A percentile compares a stretch with the other conserved stretches of the same genome.
These are phyloP conservation scores for Syrista parreyssii DNA, from an alignment of 2,888 invertebrate genomes.

Conservation along the genomic window DNA sequence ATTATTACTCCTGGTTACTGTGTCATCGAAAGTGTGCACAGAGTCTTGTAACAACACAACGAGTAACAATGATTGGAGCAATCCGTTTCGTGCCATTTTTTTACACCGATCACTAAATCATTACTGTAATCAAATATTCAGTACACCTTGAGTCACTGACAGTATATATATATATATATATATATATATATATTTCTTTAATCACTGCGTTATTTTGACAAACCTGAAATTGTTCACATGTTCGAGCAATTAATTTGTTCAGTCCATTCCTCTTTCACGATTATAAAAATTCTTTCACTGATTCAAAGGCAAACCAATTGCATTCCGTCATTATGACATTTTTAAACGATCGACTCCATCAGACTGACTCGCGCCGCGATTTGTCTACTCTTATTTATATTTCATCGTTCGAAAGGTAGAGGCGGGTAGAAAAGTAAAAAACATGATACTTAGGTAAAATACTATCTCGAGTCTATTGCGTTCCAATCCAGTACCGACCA, in stretches of 20 bases:
- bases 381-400: conserved; percentile 59
- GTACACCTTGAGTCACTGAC: not conserved
- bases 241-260: not conserved
- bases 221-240: not conserved
- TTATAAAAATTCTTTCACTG: not conserved
- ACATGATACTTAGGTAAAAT: not conserved
- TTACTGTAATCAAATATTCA: not conserved
- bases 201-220: not conserved
- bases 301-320: not conserved
- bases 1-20: not conserved
- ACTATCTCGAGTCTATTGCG: not conserved
- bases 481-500: not conserved
- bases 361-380: conserved; percentile 50
- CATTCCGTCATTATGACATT: conserved; percentile 10
- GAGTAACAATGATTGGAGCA: not conserved
- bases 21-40: not conserved
- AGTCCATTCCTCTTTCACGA: not conserved
- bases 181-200: not conserved
- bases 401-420: conserved; percentile 42
- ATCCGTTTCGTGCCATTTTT: not conserved
- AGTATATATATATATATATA: not conserved
- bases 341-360: conserved; percentile 43
- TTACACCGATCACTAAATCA: not conserved
- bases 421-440: conserved; percentile 69
- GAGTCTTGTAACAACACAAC: not conserved